phyloP scores from a whole-genome alignment of 2,888 invertebrate genomes.

The Tiliacea aurago region DNA sequence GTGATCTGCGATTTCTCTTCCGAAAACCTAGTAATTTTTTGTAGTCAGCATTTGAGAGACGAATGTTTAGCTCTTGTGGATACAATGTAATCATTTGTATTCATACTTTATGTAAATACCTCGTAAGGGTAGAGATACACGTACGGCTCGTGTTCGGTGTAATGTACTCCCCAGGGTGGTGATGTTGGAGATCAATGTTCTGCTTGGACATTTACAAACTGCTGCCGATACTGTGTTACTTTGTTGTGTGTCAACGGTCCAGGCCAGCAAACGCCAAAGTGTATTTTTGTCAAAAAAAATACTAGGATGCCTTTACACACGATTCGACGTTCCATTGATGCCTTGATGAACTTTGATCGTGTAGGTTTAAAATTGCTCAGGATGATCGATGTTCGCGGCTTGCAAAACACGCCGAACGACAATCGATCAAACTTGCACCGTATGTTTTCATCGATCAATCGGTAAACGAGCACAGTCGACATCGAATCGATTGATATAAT shows the following conservation, averaged over 20 bases:
- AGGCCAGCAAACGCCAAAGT: neutral
- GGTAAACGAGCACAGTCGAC: neutral
- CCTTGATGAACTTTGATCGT: conserved; percentile 6
- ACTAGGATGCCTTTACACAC: neutral
- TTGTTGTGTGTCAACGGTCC: neutral
- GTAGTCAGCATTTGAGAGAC: no score
- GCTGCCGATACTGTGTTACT: conserved; percentile 25
- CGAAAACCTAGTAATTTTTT: neutral
- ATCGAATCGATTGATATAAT: no score
- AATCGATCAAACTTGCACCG: conserved; percentile 10
- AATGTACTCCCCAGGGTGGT: conserved; percentile 44
- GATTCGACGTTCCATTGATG: neutral
- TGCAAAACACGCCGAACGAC: conserved; percentile 1
- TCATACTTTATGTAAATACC: conserved; percentile 9
- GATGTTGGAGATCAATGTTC: conserved; percentile 44
- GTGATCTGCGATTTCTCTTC: conserved; percentile 2
- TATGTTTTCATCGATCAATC: conserved; percentile 24
- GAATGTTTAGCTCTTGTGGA: neutral
- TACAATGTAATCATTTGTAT: conserved; percentile 14
- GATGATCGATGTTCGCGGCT: conserved; percentile 10
- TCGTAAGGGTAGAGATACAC: neutral
- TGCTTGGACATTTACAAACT: conserved; percentile 23
- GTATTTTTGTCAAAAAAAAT: conserved; percentile 14
- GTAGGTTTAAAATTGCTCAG: conserved; percentile 25
- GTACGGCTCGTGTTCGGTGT: conserved; percentile 15